Base-by-base conservation (phyloP, 2,113 vertebrate genomes). In the Vimba vimba region DNA sequence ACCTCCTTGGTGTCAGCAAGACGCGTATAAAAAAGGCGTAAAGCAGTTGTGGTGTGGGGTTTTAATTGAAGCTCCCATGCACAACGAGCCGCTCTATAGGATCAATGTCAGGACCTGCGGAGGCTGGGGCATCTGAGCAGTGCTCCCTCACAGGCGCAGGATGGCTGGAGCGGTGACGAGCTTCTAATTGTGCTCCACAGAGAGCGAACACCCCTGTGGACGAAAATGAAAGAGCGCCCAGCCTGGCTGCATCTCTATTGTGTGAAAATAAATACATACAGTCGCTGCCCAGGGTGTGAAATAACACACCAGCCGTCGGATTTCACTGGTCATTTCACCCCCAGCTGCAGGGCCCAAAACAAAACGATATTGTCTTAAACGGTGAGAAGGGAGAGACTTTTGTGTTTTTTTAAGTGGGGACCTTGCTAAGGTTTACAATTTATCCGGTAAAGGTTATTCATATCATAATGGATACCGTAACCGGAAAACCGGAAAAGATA, bases 261-360 rank as follows among this genome's bases (percentile, higher is more conserved):
- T 92, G 91, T 59, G 87, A 90, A 90, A 90, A 92, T 92, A 90
- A 92, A 91, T 89, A 91, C 85, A 89, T 90, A 87, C 85, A 88
- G 90, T 90, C 79, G 76, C 68, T 68, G 90, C 91, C 91, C 89
- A 91, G 75, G 86, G 91, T 80, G 91, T 89, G 86, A 92, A 92
- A 92, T 92, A 92, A 92, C 91, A 92, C 89, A 89, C 89, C 87
- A 87, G 81, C 87, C 88, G 83, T 79, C 86, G 76, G 85, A 91
- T 90, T 92, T 91, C 85, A 92, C 91, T 91, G 91, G 88, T 91
- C 90, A 91, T 92, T 92, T 92, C 89, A 91, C 90, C 90, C 90
- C 79, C 91, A 92, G 91, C 91, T 90, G 91, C 91, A 91, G 57
- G 86, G 87, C 86, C 82, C 80, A 88, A 90, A 89, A 92, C 89